Base-by-base conservation (phyloP, 2,113 vertebrate species). In the Cromileptes altivelis region DNA sequence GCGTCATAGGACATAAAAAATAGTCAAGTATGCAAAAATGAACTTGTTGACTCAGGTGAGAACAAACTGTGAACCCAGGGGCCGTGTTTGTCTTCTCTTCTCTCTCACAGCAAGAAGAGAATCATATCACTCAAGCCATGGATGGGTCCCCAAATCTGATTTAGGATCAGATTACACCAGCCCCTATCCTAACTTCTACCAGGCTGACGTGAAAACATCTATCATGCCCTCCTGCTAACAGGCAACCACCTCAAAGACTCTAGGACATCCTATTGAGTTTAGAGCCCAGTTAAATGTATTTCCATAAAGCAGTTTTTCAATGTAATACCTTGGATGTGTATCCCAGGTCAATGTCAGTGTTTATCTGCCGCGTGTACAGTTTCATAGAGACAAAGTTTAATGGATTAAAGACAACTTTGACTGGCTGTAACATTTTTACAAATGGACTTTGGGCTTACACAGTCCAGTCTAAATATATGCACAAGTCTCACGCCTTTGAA, bases 401-500 rank as follows among this genome's bases (percentile, higher is more conserved):
- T 45, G 78, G 76, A 83, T 89, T 90, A 81, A 86, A 87, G 84
- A 90, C 78, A 87, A 89, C 57, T 89, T 81, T 80, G 80, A 86
- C 84, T 78, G 81, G 85, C 80, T 91, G 87, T 86, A 86, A 74
- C 83, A 76, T 81, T 89, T 87, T 84, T 90, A 87, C 76, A 87
- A 89, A 92, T 84, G 80, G 89, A 91, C 86, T 92, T 82, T 45
- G 57, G 65, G 83, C 79, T 91, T 86, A 86, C 81, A 60, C 75
- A 82, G 86, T 81, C 85, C 89, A 84, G 80, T 91, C 81, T 90
- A 91, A 94, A 92, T 90, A 90, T 91, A 86, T 86, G 79, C 86
- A 74, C 73, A 89, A 81, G 90, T 72, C 78, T 75, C 64, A 30
- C 23, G 70, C 65, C 83, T 92, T 88, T 91, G 84, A 92, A 89